phyloP scores from a whole-genome alignment of 2,888 invertebrate genomes.

The Argyresthia goedartella region DNA sequence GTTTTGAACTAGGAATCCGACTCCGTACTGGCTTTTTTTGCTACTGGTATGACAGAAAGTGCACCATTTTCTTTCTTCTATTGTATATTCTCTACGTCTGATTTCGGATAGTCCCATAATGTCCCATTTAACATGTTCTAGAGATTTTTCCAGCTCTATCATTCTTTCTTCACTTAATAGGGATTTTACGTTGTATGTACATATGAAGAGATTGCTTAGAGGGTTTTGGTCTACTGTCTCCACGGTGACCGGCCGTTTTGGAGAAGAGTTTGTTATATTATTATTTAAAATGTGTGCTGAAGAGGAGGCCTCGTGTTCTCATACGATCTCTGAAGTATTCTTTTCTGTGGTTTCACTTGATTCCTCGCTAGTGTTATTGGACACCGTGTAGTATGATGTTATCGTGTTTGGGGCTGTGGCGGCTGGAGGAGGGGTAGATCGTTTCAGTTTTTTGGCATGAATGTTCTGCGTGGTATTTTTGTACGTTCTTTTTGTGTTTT shows the following conservation, averaged over 20 bases:
- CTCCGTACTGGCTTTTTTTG: neutral
- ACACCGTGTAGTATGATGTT: neutral
- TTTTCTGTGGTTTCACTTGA: neutral
- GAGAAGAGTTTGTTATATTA: neutral
- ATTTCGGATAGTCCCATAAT: slow-evolving; percentile 2
- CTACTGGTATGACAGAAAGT: neutral
- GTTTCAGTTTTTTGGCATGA: neutral
- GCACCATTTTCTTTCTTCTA: neutral
- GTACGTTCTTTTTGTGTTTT: neutral
- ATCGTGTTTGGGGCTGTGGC: neutral
- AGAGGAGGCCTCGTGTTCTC: neutral
- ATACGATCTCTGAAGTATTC: neutral
- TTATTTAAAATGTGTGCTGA: neutral
- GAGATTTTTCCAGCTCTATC: neutral
- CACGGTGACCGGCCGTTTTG: neutral
- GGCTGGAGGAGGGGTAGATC: neutral
- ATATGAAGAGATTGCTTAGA: neutral
- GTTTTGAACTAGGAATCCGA: neutral
- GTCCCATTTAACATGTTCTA: slow-evolving; percentile 1
- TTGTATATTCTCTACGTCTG: neutral
- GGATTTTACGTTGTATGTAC: neutral
- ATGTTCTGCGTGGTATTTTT: neutral
- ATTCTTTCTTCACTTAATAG: neutral
- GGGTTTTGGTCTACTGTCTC: neutral
- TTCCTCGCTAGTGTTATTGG: no score